Base-by-base conservation (phyloP, 2,888 invertebrate genomes). In the Hirtodrosophila duncani region DNA sequence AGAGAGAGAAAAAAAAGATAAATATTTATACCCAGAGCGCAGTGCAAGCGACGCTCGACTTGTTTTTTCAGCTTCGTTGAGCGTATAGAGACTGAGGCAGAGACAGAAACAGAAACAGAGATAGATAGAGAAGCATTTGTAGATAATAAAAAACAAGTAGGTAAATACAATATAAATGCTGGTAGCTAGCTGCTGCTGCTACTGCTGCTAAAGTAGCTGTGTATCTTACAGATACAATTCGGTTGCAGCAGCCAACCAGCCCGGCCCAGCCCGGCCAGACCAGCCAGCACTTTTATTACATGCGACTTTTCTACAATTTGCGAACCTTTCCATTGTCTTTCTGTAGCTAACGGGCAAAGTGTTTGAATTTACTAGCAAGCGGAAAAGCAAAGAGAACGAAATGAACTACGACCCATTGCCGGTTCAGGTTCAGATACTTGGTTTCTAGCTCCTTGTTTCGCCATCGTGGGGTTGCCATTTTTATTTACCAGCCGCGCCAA, bases 61-160 rank as follows among this genome's bases (percentile, higher is more conserved):
- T 75, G 75, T 81, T 75, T 78, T 72, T 75, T 75, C 75, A 74
- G 75, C 75, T 75, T 78, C 81, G 81, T 59, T 81, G 81, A 75
- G 75, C 81, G 75, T 66, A 42, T 80, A 66, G 75, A 57, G 57
- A 51, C 31, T n/a, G n/a, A n/a, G n/a, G n/a, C n/a, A n/a, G n/a
- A 65, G 66, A 59, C 27, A 37, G 43, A 29, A 43, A 36, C 33
- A 34, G 24, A 31, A 10, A 34, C 14, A 41, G 56, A 39, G 44
- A 26, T 37, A 17, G 24, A 30, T 23, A 11, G 41, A 70, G 79
- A 67, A 71, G 71, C 68, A 67, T 71, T 71, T 77, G 64, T 80
- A 72, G 72, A 72, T 80, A 72, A 79, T 72, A 81, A 75, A 78
- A 78, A 78, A 81, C 75, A 81, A 75, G 79, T 75, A 75, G 75